Conservation (phyloP, 2,113 vertebrate genomes). For the Megaleporinus macrocephalus region DNA sequence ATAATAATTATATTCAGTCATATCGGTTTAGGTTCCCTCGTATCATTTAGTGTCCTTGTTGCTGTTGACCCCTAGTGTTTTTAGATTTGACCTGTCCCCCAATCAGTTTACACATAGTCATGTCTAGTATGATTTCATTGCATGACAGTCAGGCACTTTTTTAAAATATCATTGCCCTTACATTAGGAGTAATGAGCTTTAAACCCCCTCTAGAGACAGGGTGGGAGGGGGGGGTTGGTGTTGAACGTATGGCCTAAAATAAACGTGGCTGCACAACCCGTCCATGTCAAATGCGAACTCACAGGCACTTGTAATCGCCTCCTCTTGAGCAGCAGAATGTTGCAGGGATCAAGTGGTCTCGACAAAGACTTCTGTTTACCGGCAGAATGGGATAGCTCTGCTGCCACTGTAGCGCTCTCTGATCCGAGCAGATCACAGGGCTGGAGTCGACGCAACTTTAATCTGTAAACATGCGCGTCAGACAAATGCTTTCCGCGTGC, state of each 20-base stretch:
- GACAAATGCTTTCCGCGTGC: conserved; percentile 18
- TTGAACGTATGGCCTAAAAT: conserved; percentile 20
- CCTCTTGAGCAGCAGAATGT: conserved; percentile 34
- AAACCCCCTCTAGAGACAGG: not conserved
- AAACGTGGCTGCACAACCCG: conserved; percentile 13
- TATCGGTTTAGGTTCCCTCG: too few species aligned
- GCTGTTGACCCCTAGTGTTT: not conserved
- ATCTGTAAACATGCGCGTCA: conserved; percentile 24
- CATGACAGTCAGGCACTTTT: not conserved
- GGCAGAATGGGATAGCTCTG: conserved; percentile 14
- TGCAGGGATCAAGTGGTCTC: conserved; percentile 44
- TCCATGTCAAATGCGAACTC: conserved; percentile 36
- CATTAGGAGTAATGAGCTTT: not conserved
- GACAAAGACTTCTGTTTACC: conserved; percentile 45
- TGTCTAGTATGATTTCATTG: not conserved
- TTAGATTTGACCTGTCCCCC: not conserved
- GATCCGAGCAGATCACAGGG: not conserved
- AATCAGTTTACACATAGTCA: not conserved
- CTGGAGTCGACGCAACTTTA: conserved; percentile 1
- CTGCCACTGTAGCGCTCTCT: not conserved
- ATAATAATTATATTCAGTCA: too few species aligned
- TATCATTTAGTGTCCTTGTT: not conserved
- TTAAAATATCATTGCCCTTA: not conserved
- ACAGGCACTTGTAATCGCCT: conserved; percentile 44
- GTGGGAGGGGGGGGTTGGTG: not conserved